Percentiles rank a stretch among this genome's conserved stretches.
These are phyloP conservation scores for Crotophaga sulcirostris DNA, from an alignment of 2,113 vertebrate species.

Conservation along the genomic window DNA sequence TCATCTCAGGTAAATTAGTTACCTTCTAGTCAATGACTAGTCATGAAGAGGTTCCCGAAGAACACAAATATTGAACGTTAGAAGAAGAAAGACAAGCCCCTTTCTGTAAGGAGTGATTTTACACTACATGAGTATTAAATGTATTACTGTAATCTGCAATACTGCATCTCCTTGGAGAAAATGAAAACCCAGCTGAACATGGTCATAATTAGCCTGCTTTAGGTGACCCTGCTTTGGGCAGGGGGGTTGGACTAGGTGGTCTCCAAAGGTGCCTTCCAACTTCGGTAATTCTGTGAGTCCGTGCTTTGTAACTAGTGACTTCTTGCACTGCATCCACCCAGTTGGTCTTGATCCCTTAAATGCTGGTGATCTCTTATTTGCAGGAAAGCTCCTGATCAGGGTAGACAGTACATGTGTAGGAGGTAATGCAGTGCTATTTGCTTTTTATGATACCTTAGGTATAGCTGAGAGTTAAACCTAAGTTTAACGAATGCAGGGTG, in stretches of 20 bases:
- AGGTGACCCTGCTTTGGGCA: neutral
- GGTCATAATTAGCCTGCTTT: neutral
- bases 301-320: neutral
- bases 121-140: neutral
- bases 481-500: neutral
- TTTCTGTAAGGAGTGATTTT: neutral
- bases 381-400: neutral
- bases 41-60: neutral
- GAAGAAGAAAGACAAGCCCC: neutral
- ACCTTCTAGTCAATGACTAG: neutral
- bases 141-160: neutral
- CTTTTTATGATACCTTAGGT: neutral
- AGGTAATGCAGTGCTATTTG: neutral
- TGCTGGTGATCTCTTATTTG: neutral
- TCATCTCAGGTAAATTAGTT: conserved; percentile 47
- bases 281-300: neutral
- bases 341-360: neutral
- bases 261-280: neutral
- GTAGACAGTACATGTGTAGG: neutral
- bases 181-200: neutral
- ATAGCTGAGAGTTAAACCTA: neutral
- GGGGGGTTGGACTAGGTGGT: neutral
- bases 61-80: neutral
- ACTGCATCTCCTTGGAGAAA: neutral
- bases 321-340: neutral